Evolutionary conservation across 2,113 vertebrate species (phyloP), one percentile per base, ranked within the genome.

Genomic region (Pelecanoides urinatrix): DNA sequence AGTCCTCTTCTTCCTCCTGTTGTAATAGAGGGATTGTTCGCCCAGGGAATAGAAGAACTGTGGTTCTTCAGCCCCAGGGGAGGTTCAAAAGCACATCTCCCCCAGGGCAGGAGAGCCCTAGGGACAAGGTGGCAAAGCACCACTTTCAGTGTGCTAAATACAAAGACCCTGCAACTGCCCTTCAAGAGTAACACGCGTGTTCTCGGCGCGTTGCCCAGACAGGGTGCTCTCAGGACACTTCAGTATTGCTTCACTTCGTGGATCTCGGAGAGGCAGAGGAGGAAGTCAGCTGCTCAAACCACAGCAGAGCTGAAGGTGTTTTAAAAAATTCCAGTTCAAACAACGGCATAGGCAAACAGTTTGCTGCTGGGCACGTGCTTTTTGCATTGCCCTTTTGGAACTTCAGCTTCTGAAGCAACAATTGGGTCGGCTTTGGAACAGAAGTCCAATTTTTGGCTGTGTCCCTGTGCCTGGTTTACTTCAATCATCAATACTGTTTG

Each of bases 401-500:
- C 44, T 72, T 74, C 23, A 55, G 61, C 66, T 84, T 85, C 90
- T 79, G 84, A 68, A 95, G 70, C 62, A 90, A 79, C 58, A 85
- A 25, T 9, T 44, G 18, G 13, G 49, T 52, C 4, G 27, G 30
- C 44, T 90, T 79, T 72, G 44, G 44, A 85, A 36, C 0, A 0
- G 34, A 61, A 95, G 84, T 92, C 81, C 30, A 26, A 58, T 68
- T 70, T 89, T 79, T 94, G 89, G 55, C 80, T 6, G 2, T 26
- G 3, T 89, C n/a, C 88, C 86, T 44, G 27, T 65, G 92, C 50
- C 59, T 92, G 55, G 62, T 70, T 92, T 90, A 86, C 87, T 90
- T 93, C 63, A 74, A 2, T 92, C 71, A 76, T 92, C 85, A 86
- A 80, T 93, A 88, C 32, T 92, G 23, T 71, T 93, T 90, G 53